Base-by-base conservation (phyloP, 1,140 invertebrate species). In the Tenebrio molitor region DNA sequence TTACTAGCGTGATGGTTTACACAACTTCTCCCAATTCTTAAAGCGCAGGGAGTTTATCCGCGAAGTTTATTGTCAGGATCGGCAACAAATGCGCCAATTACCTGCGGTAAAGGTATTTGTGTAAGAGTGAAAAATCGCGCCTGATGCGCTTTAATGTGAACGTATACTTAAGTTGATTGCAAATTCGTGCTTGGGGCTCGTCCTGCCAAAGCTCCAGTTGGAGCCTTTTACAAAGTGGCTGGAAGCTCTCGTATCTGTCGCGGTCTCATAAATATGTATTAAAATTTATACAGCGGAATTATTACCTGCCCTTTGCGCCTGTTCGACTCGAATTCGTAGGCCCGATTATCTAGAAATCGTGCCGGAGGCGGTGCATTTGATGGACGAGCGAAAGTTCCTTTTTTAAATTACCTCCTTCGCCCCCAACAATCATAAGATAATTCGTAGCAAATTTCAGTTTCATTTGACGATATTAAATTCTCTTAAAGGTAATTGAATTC, bases 191-290 rank as follows among this genome's bases (percentile, higher is more conserved):
- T 58, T 58, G 50, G 29, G 50, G 50, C 50, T 50, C 23, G 50
- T 58, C 50, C 50, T 58, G 50, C 23, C 50, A 64, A 36, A 63
- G 69, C 62, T 41, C 21, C 68, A 63, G 68, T 70, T 70, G 58
- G 41, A 63, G 53, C 68, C 58, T 64, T 71, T 70, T 71, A 44
- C 65, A 72, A 71, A 74, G 72, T 74, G 75, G 68, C 63, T 74
- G 74, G 67, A 58, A 69, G 36, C 36, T 58, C 41, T 53, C 66
- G 25, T 69, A 46, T 69, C 62, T 69, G 69, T 75, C 74, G 46
- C 17, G 41, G 69, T 64, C 76, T 77, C 76, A 77, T 77, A 76
- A 77, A 77, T 77, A 77, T 76, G 72, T 76, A 77, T 77, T 77
- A 77, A 77, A 73, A 76, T 77, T 71, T 77, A 77, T 74, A 74